phyloP scores from a whole-genome alignment of 2,797 vertebrate genomes.

The Pempheris klunzingeri region DNA sequence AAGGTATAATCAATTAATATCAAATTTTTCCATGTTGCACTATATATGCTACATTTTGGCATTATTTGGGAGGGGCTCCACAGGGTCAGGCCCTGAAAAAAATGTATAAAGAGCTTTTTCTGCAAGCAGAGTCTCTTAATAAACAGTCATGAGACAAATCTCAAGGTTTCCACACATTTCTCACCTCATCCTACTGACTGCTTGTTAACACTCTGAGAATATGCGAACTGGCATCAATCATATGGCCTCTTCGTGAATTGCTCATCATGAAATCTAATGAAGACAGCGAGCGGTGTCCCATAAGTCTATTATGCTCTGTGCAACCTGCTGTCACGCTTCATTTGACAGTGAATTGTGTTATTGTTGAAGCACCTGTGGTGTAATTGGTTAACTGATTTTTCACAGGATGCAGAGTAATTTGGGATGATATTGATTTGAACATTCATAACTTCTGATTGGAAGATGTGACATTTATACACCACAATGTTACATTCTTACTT shows the following conservation, averaged over 20 bases:
- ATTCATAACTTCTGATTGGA: background rate
- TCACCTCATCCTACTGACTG: constrained; percentile 4
- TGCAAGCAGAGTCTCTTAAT: constrained; percentile 5
- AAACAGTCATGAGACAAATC: constrained; percentile 17
- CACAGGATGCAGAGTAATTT: constrained; percentile 12
- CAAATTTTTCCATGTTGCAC: background rate
- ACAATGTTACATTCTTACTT: no score
- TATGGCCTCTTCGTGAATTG: background rate
- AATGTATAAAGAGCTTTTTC: background rate
- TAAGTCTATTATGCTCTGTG: constrained; percentile 37
- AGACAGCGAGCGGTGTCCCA: constrained; percentile 12
- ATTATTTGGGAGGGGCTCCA: background rate
- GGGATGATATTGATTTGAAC: background rate
- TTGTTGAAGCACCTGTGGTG: constrained; percentile 12
- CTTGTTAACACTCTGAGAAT: constrained; percentile 31
- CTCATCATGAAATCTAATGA: constrained; percentile 7
- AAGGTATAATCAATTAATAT: background rate
- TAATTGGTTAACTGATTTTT: constrained; percentile 33
- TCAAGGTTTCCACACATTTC: background rate
- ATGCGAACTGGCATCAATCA: constrained; percentile 26
- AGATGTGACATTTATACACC: background rate
- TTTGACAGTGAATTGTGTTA: constrained; percentile 33
- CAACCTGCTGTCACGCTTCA: constrained; percentile 26
- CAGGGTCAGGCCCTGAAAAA: no score
- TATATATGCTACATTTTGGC: background rate